Base-by-base conservation (phyloP, 2,888 invertebrate species). In the Gryllus longicercus region DNA sequence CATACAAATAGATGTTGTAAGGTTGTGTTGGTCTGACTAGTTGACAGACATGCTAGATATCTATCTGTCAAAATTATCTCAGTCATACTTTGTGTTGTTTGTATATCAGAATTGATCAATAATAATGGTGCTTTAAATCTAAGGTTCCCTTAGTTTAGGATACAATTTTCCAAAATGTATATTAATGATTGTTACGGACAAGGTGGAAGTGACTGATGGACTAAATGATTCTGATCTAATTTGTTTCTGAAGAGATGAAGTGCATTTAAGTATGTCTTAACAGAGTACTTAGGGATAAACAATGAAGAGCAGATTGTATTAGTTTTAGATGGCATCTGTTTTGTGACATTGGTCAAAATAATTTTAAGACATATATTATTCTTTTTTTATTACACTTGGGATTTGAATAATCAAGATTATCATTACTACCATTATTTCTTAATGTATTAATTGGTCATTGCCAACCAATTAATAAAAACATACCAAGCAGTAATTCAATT, bases 61-160 rank as follows among this genome's bases (percentile, higher is more conserved):
- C 38, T 38, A 63, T 63, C 14, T 63, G 63, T 63, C 63, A 63
- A 63, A 63, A 63, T 63, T 63, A 63, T 63, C n/a, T 63, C 63
- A 63, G 63, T 16, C 63, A 63, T 63, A 63, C n/a, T 63, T 63
- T 63, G n/a, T 63, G 63, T 63, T 63, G 63, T 63, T 63, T 63
- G 63, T 63, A 63, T 63, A 63, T 63, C 63, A 63, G 63, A 63
- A 63, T 18, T 63, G 63, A 63, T 63, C 63, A 63, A 63, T 63
- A 63, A 63, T 63, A 63, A 63, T 63, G 63, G 63, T 63, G 63
- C 63, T 63, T 63, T 63, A 63, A 63, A 63, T 63, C 63, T 63
- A 63, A 63, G 63, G n/a, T 63, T 63, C 63, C n/a, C 63, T 63
- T 63, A 63, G 63, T n/a, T 63, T 63, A 63, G 63, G 16, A 63